phyloP scores from a whole-genome alignment of 1,140 invertebrate species.

The Teleogryllus occipitalis region DNA sequence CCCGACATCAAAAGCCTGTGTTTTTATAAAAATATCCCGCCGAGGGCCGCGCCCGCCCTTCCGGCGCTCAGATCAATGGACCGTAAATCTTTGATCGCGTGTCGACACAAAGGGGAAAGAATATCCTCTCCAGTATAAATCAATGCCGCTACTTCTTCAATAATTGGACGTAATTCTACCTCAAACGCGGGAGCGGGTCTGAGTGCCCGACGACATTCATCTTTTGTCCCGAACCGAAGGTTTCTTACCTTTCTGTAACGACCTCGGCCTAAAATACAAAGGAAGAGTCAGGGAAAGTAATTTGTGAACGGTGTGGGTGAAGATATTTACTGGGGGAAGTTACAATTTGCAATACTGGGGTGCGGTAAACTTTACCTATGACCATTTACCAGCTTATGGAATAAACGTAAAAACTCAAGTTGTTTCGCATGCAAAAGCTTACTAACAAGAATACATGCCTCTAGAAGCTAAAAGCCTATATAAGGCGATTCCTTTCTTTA shows the following conservation, averaged over 20 bases:
- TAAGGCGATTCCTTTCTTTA: too few relatives aligned
- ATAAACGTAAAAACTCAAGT: too few relatives aligned
- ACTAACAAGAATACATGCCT: too few relatives aligned
- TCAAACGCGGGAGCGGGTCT: neutral
- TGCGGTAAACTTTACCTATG: too few relatives aligned
- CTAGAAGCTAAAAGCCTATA: too few relatives aligned
- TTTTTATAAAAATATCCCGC: neutral
- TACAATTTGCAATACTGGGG: too few relatives aligned
- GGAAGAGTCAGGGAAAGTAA: too few relatives aligned
- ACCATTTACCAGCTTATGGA: too few relatives aligned
- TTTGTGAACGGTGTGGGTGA: too few relatives aligned
- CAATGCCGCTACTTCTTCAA: slow-evolving; percentile 1
- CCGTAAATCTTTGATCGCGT: slow-evolving; percentile 3
- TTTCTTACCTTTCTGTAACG: neutral
- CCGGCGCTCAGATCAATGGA: neutral
- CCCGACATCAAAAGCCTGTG: neutral
- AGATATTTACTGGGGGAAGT: too few relatives aligned
- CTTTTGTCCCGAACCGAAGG: neutral
- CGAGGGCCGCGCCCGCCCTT: neutral
- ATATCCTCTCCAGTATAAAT: neutral
- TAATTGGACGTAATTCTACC: slow-evolving; percentile 1
- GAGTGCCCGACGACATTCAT: neutral
- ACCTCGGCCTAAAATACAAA: neutral
- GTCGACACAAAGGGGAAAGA: slow-evolving; percentile 3
- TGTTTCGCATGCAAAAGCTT: too few relatives aligned